Conservation (phyloP, 2,888 invertebrate genomes). For the Baccha elongata region DNA sequence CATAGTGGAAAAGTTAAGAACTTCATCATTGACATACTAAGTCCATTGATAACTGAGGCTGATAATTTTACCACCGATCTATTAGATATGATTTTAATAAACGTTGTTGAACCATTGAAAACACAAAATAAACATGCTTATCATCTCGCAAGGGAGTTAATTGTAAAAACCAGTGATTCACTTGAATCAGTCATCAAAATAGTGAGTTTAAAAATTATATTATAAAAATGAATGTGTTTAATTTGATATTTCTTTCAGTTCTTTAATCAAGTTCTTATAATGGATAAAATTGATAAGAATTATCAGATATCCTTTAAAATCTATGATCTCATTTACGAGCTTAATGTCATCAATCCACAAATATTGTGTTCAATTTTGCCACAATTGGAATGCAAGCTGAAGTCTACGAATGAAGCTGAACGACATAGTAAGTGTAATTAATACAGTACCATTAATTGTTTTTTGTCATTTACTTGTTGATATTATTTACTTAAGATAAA, state of each 20-base stretch:
- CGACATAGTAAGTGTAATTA: conserved; percentile 85
- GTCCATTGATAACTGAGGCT: conserved; percentile 96
- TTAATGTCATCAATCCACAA: conserved; percentile 95
- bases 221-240: not conserved
- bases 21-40: conserved; percentile 97
- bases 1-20: conserved; percentile 98
- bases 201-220: conserved; percentile 83
- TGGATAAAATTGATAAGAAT: conserved; percentile 94
- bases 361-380: conserved; percentile 94
- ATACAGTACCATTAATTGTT: too few relatives aligned
- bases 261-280: conserved; percentile 96
- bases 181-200: conserved; percentile 97
- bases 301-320: conserved; percentile 92
- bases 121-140: conserved; percentile 95
- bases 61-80: conserved; percentile 97
- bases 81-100: conserved; percentile 95
- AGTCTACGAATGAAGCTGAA: conserved; percentile 95
- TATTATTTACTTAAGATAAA: too few relatives aligned
- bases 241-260: conserved; percentile 85
- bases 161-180: conserved; percentile 95
- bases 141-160: conserved; percentile 94
- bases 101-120: conserved; percentile 97
- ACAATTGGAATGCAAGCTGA: conserved; percentile 96
- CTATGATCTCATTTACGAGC: conserved; percentile 97
- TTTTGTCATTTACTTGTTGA: too few relatives aligned